Percentiles rank a stretch among this genome's conserved stretches.
These are phyloP conservation scores for Entomyzon cyanotis DNA, from an alignment of 2,113 vertebrate genomes.

Conservation along the genomic window DNA sequence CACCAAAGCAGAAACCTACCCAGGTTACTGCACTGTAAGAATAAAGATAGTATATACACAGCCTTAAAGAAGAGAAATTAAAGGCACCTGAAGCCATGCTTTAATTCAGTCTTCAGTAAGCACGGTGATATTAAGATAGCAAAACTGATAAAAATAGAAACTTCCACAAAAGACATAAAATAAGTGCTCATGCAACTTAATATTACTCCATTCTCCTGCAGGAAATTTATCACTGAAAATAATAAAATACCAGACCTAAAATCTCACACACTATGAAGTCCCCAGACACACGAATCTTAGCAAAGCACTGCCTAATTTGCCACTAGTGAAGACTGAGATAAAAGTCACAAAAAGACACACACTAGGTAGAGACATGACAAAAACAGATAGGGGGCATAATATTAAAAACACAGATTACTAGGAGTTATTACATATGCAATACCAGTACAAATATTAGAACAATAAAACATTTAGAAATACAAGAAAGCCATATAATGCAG, in stretches of 20 bases:
- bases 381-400: neutral
- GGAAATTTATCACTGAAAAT: neutral
- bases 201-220: neutral
- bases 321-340: neutral
- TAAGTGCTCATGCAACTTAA: neutral
- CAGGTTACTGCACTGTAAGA: neutral
- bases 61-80: neutral
- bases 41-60: neutral
- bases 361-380: neutral
- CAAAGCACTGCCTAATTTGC: neutral
- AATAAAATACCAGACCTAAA: neutral
- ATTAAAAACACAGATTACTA: neutral
- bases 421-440: neutral
- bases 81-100: neutral
- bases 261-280: neutral
- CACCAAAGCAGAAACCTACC: neutral
- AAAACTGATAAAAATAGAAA: neutral
- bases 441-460: neutral
- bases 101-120: neutral
- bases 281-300: neutral
- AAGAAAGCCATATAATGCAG: neutral
- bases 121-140: neutral
- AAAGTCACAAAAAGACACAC: neutral
- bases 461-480: neutral
- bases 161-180: neutral